Conservation (phyloP, 2,888 invertebrate species). For the Melipona beecheii region DNA sequence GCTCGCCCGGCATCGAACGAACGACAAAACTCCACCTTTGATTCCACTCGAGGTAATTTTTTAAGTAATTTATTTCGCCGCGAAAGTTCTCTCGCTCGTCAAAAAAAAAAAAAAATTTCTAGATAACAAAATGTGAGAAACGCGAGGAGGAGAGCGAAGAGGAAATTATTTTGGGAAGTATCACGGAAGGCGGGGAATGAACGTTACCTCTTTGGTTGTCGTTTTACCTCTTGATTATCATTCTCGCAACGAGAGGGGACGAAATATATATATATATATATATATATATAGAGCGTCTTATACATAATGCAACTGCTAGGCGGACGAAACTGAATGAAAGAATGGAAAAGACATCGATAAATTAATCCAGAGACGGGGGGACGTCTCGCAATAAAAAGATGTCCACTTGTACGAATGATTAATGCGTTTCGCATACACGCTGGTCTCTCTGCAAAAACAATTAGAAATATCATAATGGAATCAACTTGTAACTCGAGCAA, state of each 20-base stretch:
- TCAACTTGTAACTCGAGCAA: neutral
- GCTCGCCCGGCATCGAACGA: too few species aligned
- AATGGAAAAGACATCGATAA: slow-evolving; percentile 40
- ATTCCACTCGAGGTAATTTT: too few species aligned
- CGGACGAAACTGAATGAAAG: slow-evolving; percentile 4
- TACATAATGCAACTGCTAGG: neutral
- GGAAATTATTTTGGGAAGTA: neutral
- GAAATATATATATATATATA: too few species aligned
- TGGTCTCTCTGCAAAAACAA: neutral
- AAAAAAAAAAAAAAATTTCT: neutral
- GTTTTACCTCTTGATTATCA: neutral
- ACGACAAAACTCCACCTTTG: too few species aligned
- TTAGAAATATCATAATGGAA: neutral
- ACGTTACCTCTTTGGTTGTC: neutral
- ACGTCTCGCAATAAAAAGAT: neutral
- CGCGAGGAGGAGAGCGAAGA: too few species aligned
- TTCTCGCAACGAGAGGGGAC: neutral
- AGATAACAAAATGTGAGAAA: neutral
- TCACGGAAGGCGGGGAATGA: too few species aligned
- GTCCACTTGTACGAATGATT: slow-evolving; percentile 6
- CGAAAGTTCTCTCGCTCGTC: too few species aligned
- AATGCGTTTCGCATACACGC: slow-evolving; percentile 3
- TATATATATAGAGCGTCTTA: too few species aligned
- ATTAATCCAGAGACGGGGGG: slow-evolving; percentile 7
- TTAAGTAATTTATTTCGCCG: too few species aligned